Conservation (phyloP, 2,797 vertebrate species). For the Astyanax mexicanus region DNA sequence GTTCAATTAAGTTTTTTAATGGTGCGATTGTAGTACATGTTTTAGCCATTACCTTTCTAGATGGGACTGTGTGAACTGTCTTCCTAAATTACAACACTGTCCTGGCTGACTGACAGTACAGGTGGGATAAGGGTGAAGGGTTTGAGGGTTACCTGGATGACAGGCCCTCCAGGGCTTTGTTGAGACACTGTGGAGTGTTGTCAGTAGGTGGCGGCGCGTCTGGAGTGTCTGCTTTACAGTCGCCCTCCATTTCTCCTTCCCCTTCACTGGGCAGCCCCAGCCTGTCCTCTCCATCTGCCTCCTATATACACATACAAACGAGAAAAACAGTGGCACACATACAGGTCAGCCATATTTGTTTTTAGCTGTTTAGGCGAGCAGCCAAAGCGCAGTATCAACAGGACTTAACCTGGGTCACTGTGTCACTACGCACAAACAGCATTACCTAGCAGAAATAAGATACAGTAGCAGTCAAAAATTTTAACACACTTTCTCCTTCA, state of each 20-base stretch:
- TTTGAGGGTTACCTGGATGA: conserved; percentile 87
- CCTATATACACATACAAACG: conserved; percentile 73
- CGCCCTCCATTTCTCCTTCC: conserved; percentile 78
- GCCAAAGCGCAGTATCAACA: neutral
- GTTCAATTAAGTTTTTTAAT: no score
- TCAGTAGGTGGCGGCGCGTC: conserved; percentile 84
- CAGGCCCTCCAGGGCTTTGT: conserved; percentile 91
- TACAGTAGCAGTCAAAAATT: no score
- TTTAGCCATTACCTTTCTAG: no score
- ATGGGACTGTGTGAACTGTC: no score
- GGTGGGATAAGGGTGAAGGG: neutral
- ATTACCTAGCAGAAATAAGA: neutral
- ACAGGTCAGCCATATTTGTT: conserved; percentile 16
- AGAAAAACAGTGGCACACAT: conserved; percentile 32
- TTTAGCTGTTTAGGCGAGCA: neutral
- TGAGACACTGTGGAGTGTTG: conserved; percentile 93
- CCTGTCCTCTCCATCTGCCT: conserved; percentile 87
- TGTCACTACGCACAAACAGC: conserved; percentile 1
- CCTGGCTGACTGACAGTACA: neutral
- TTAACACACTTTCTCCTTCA: no score
- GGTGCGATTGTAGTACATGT: no score
- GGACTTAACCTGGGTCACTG: neutral
- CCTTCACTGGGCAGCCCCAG: conserved; percentile 72
- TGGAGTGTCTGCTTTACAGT: conserved; percentile 86
- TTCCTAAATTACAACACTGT: neutral